phyloP scores from a whole-genome alignment of 2,113 vertebrate genomes.

The Ictidomys tridecemlineatus region DNA sequence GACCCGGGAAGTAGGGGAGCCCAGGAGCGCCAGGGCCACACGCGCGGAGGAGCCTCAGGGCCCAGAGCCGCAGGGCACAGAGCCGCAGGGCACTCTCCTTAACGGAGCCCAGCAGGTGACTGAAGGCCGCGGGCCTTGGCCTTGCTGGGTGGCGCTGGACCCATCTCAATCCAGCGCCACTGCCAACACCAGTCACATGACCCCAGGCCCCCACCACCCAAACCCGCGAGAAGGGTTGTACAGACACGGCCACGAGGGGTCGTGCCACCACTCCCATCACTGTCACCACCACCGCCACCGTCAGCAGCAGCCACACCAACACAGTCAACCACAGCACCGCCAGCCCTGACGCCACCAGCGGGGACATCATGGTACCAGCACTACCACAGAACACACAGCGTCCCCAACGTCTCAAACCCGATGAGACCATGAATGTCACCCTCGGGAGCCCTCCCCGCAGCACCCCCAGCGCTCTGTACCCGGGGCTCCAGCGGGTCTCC shows the following conservation, averaged over 20 bases:
- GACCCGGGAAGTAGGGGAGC: background rate
- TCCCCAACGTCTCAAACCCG: background rate
- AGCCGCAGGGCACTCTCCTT: background rate
- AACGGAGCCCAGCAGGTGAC: too few relatives aligned
- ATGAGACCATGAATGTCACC: fast-evolving
- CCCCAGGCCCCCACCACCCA: too few relatives aligned
- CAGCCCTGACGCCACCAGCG: too few relatives aligned
- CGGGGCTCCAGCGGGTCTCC: fast-evolving
- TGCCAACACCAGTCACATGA: too few relatives aligned
- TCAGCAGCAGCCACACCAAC: background rate
- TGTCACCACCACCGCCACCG: background rate
- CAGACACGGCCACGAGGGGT: background rate
- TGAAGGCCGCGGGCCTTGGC: background rate
- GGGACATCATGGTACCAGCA: too few relatives aligned
- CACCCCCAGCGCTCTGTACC: fast-evolving
- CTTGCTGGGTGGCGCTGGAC: background rate
- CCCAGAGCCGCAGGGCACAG: too few relatives aligned
- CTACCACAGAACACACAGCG: fast-evolving
- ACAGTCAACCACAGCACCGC: too few relatives aligned
- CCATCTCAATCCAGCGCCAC: background rate
- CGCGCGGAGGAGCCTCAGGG: background rate
- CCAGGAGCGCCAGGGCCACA: background rate
- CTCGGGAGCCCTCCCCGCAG: fast-evolving
- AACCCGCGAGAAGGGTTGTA: background rate
- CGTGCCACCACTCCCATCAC: background rate